phyloP scores from a whole-genome alignment of 92 coral and sea anemone genomes.

The Siderastrea siderea region DNA sequence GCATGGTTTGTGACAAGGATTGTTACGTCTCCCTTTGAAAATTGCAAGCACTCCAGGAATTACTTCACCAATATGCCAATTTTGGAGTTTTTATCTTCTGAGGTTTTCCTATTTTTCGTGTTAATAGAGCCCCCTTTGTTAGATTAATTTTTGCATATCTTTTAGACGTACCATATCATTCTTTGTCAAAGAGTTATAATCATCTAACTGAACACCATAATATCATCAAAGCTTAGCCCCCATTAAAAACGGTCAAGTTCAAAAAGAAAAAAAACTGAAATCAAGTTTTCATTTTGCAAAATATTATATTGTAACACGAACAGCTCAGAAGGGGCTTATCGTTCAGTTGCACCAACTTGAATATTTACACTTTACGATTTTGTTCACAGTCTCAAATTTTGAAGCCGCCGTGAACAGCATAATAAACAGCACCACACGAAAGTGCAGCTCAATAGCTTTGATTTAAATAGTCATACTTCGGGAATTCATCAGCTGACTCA shows the following conservation, averaged over 20 bases:
- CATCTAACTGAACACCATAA: neutral
- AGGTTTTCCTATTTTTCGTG: neutral
- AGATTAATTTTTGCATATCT: slow-evolving; percentile 8
- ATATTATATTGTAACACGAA: too few relatives aligned
- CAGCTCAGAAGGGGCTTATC: too few relatives aligned
- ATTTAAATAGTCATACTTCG: too few relatives aligned
- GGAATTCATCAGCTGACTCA: too few relatives aligned
- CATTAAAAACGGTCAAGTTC: neutral
- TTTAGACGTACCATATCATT: slow-evolving; percentile 13
- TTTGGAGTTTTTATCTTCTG: neutral
- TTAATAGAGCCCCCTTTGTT: neutral
- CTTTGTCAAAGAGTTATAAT: neutral
- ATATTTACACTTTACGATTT: too few relatives aligned
- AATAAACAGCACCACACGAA: too few relatives aligned
- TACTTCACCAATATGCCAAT: slow-evolving; percentile 15
- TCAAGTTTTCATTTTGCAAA: too few relatives aligned
- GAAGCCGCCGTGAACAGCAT: too few relatives aligned
- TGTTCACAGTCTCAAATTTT: too few relatives aligned
- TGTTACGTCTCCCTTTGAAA: neutral
- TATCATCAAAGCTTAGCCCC: neutral
- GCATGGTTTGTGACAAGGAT: neutral
- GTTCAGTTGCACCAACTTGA: too few relatives aligned
- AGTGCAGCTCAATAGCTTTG: too few relatives aligned
- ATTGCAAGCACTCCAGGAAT: slow-evolving; percentile 23
- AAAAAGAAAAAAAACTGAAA: too few relatives aligned